These are phyloP conservation scores for Bursaphelenchus mucronatus DNA, from an alignment of 1,140 invertebrate species.

Conservation along the genomic window DNA sequence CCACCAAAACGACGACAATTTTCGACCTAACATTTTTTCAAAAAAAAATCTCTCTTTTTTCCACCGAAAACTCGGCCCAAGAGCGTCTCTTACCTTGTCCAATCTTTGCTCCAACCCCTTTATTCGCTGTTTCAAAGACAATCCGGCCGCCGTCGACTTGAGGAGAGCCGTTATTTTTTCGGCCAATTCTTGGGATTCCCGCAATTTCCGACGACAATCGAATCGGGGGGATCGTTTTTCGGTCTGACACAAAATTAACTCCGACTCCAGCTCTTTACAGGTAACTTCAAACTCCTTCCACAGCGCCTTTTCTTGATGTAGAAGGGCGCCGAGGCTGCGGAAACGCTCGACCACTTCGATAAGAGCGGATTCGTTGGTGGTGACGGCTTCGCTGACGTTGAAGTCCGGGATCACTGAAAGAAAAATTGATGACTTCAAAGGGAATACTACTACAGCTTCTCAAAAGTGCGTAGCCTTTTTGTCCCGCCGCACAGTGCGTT, in stretches of 20 bases:
- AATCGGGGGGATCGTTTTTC: not conserved
- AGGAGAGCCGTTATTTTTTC: conserved; percentile 8
- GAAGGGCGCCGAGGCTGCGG: not conserved
- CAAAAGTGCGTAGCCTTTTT: too few relatives aligned
- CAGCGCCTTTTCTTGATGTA: not conserved
- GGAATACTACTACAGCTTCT: not conserved
- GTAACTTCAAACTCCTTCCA: conserved; percentile 8
- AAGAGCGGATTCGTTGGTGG: conserved; percentile 1
- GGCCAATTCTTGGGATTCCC: not conserved
- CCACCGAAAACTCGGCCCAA: too few relatives aligned
- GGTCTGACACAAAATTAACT: not conserved
- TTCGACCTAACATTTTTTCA: too few relatives aligned
- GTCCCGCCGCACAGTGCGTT: too few relatives aligned
- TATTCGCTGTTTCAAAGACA: too few relatives aligned
- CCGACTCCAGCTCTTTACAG: conserved; percentile 5
- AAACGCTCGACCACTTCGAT: conserved; percentile 10
- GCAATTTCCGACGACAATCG: not conserved
- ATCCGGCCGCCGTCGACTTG: conserved; percentile 8
- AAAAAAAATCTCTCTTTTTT: too few relatives aligned
- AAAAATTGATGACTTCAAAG: not conserved
- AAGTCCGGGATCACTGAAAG: conserved; percentile 9
- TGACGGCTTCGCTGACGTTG: conserved; percentile 9
- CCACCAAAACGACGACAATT: not conserved
- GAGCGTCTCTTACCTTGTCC: too few relatives aligned
- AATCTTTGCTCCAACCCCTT: too few relatives aligned